Conservation (phyloP, 2,797 vertebrate species). For the Peromyscus melanophrys region DNA sequence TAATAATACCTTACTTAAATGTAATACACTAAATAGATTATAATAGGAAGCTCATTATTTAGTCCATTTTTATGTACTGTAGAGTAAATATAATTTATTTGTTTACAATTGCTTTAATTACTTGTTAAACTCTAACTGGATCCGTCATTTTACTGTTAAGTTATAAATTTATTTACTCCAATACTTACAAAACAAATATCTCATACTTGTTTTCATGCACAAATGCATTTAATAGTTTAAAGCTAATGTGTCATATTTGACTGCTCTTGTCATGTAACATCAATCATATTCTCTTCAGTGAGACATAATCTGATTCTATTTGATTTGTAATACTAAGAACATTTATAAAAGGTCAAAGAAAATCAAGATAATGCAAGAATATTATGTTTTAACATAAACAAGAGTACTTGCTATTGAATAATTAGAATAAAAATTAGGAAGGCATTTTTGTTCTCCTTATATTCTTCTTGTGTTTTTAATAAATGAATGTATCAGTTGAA, state of each 20-base stretch:
- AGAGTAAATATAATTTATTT: background rate
- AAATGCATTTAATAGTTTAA: conserved; percentile 83
- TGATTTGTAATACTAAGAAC: conserved; percentile 79
- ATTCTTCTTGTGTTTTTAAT: background rate
- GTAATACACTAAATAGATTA: background rate
- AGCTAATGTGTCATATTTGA: conserved; percentile 85
- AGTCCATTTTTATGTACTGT: background rate
- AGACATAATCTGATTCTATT: conserved; percentile 86
- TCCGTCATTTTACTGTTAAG: background rate
- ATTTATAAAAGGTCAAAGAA: conserved; percentile 83
- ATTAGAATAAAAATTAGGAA: background rate
- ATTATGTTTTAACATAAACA: background rate
- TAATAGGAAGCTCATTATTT: background rate
- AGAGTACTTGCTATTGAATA: background rate
- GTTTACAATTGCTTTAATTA: background rate
- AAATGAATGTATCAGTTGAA: background rate
- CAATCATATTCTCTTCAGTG: conserved; percentile 77
- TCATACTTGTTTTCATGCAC: conserved; percentile 68
- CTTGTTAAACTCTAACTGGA: background rate
- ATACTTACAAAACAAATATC: conserved; percentile 53
- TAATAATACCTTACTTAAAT: background rate
- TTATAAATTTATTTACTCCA: conserved; percentile 15
- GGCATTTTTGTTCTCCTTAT: background rate
- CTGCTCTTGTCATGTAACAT: conserved; percentile 86
- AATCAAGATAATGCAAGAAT: conserved; percentile 53